These are phyloP conservation scores for Hypselothyrea guttata DNA, from an alignment of 2,888 invertebrate genomes.

Conservation along the genomic window DNA sequence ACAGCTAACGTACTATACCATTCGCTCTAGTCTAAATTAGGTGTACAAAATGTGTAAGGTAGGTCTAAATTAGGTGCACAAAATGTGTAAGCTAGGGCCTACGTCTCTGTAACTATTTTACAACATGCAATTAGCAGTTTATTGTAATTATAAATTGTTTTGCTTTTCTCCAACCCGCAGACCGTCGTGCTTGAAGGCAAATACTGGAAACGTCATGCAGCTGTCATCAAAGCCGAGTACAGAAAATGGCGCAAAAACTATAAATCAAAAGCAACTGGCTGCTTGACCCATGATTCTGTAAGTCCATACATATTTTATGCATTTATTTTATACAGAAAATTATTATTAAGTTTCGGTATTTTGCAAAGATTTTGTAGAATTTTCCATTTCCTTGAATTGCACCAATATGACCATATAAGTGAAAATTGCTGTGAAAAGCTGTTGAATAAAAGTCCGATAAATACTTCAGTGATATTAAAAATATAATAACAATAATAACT, in stretches of 20 bases:
- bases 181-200: slow-evolving; percentile 99
- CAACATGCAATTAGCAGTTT: neutral
- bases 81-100: neutral
- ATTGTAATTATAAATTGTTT: slow-evolving; percentile 2
- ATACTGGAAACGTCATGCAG: slow-evolving; percentile 99
- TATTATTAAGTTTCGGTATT: slow-evolving; percentile 10
- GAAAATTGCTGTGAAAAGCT: slow-evolving; percentile 78
- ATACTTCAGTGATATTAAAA: too few relatives aligned
- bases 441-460: neutral
- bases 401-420: slow-evolving; percentile 80
- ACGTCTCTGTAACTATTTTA: neutral
- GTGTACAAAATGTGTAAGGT: slow-evolving; percentile 28
- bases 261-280: slow-evolving; percentile 88
- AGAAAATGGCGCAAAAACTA: slow-evolving; percentile 95
- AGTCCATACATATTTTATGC: slow-evolving; percentile 57
- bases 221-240: slow-evolving; percentile 98
- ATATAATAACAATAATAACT: neutral
- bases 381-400: slow-evolving; percentile 80
- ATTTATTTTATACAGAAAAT: neutral
- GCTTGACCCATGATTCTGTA: slow-evolving; percentile 89
- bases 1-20: neutral
- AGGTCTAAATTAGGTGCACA: too few relatives aligned
- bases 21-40: neutral
- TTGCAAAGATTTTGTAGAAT: slow-evolving; percentile 61
- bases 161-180: slow-evolving; percentile 84